Evolutionary conservation across 2,797 vertebrate species (phyloP).

Genomic region (Zalophus californianus): DNA sequence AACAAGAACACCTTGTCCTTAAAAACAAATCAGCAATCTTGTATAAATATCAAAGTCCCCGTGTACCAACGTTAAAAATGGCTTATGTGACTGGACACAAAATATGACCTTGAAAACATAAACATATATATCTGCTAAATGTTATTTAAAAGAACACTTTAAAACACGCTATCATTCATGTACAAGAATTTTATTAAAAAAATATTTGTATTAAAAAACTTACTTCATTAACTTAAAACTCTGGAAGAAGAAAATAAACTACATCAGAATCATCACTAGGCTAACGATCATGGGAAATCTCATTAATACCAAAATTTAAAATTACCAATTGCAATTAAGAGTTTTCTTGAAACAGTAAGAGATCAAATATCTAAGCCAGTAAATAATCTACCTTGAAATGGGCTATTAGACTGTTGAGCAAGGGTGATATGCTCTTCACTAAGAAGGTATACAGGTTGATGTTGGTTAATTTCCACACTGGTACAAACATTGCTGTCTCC

Average conservation of each 20-base stretch:
- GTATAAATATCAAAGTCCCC: slow-evolving; percentile 32
- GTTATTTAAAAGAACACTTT: slow-evolving; percentile 41
- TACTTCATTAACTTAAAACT: slow-evolving; percentile 39
- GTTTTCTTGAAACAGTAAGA: slow-evolving; percentile 55
- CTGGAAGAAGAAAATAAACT: not conserved
- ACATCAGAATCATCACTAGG: slow-evolving; percentile 24
- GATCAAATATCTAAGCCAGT: slow-evolving; percentile 51
- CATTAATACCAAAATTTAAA: slow-evolving; percentile 46
- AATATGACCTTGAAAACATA: slow-evolving; percentile 44
- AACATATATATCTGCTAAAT: not conserved
- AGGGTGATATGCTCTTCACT: slow-evolving; percentile 97
- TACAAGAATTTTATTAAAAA: not conserved
- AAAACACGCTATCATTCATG: slow-evolving; percentile 46
- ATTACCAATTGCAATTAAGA: slow-evolving; percentile 26
- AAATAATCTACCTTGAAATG: slow-evolving; percentile 94
- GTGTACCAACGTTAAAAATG: not conserved
- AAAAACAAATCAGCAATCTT: not conserved
- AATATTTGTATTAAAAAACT: slow-evolving; percentile 18
- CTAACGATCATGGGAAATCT: not conserved
- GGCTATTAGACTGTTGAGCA: slow-evolving; percentile 96
- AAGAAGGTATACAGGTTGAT: slow-evolving; percentile 97
- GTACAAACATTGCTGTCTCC: slow-evolving; percentile 99
- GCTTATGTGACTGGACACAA: not conserved
- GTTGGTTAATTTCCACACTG: slow-evolving; percentile 99
- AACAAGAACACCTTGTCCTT: not conserved